phyloP scores from a whole-genome alignment of 1,140 invertebrate species.

The Chymomyza costata region DNA sequence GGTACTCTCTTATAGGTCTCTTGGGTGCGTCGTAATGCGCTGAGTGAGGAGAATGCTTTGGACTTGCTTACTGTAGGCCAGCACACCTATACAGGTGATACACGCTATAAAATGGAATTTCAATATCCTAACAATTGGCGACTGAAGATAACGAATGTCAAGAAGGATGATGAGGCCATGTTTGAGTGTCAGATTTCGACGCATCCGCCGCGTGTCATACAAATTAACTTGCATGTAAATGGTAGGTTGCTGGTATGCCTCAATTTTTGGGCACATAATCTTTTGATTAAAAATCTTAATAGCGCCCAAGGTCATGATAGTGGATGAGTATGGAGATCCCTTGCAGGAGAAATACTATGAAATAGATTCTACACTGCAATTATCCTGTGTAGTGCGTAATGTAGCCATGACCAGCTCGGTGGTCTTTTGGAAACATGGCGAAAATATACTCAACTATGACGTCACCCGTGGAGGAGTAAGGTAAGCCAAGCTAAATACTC shows the following conservation, averaged over 20 bases:
- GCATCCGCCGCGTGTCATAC: slow-evolving; percentile 84
- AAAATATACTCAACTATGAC: slow-evolving; percentile 83
- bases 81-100: slow-evolving; percentile 84
- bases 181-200: slow-evolving; percentile 88
- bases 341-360: slow-evolving; percentile 85
- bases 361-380: slow-evolving; percentile 84
- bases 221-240: slow-evolving; percentile 83
- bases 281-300: too few relatives aligned
- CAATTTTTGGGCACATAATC: not conserved
- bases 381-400: slow-evolving; percentile 83
- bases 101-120: slow-evolving; percentile 83
- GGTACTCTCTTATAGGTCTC: slow-evolving; percentile 78
- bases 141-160: slow-evolving; percentile 82
- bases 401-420: slow-evolving; percentile 82
- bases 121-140: slow-evolving; percentile 87
- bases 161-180: slow-evolving; percentile 82
- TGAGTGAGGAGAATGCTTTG: slow-evolving; percentile 78
- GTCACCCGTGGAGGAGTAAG: slow-evolving; percentile 84
- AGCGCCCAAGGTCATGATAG: slow-evolving; percentile 86
- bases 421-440: slow-evolving; percentile 83
- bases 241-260: slow-evolving; percentile 77
- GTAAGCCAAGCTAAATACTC: too few relatives aligned
- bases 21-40: slow-evolving; percentile 81
- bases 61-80: slow-evolving; percentile 82
- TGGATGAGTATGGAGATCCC: slow-evolving; percentile 82